phyloP scores from a whole-genome alignment of 2,888 invertebrate species.

The Leptinotarsa tumamoca region DNA sequence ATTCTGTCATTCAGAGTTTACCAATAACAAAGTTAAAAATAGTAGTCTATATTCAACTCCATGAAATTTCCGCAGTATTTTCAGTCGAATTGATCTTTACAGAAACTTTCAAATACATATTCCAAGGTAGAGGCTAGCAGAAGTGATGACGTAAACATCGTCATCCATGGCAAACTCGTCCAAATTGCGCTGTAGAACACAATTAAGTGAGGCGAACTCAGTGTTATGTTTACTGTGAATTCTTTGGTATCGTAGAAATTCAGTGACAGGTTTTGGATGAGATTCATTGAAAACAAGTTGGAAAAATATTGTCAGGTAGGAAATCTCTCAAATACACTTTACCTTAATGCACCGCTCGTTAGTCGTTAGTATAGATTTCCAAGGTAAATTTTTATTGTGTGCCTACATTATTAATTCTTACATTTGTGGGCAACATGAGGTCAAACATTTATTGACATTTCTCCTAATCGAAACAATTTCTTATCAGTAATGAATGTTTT shows the following conservation, averaged over 20 bases:
- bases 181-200: slow-evolving; percentile 34
- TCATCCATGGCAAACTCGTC: slow-evolving; percentile 31
- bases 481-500: neutral
- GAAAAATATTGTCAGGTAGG: neutral
- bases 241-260: neutral
- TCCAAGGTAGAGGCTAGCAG: slow-evolving; percentile 36
- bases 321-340: neutral
- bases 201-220: neutral
- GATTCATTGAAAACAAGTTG: neutral
- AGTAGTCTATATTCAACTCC: slow-evolving; percentile 1
- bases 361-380: neutral
- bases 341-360: neutral
- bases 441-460: neutral
- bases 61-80: neutral
- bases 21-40: slow-evolving; percentile 6
- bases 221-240: neutral
- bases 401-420: neutral
- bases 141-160: slow-evolving; percentile 31
- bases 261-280: neutral
- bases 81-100: neutral
- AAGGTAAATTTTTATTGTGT: neutral
- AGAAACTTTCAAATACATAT: slow-evolving; percentile 27
- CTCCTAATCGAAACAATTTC: neutral
- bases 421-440: neutral
- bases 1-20: neutral